Percentiles rank a stretch among this genome's conserved stretches.
phyloP scores from a whole-genome alignment of 37 sponge, comb jelly and placozoan genomes.

The Lycopodina hypogea region DNA sequence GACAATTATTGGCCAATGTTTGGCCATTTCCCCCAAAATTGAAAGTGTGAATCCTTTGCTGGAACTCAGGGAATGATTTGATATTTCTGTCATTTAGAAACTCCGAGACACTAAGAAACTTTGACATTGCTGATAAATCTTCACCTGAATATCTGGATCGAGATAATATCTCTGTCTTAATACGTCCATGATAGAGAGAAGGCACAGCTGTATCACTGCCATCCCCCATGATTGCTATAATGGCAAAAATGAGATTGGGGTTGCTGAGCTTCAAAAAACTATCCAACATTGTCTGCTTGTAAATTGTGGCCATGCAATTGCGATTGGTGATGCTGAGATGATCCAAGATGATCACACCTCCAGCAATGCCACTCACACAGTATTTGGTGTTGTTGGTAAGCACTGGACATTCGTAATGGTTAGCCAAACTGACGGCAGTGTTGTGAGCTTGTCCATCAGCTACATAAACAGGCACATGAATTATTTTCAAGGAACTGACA shows the following conservation, averaged over 20 bases:
- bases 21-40: neutral
- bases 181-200: neutral
- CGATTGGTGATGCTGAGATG: neutral
- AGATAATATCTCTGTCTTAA: neutral
- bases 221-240: neutral
- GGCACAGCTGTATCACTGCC: neutral
- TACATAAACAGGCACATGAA: neutral
- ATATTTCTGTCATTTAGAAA: neutral
- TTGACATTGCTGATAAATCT: too few species aligned
- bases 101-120: neutral
- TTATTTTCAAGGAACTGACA: neutral
- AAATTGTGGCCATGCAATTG: neutral
- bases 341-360: neutral
- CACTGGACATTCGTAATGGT: slow-evolving; percentile 6
- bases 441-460: slow-evolving; percentile 7
- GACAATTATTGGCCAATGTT: neutral
- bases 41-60: neutral
- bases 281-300: too few species aligned
- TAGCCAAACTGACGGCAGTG: slow-evolving; percentile 3
- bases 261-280: neutral
- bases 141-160: neutral
- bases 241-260: neutral
- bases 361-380: slow-evolving; percentile 1
- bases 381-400: slow-evolving; percentile 11
- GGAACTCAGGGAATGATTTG: neutral